A percentile compares a stretch with the other conserved stretches of the same genome.
Conservation (phyloP, 2,797 vertebrate species). For the Meriones psammophilus region DNA sequence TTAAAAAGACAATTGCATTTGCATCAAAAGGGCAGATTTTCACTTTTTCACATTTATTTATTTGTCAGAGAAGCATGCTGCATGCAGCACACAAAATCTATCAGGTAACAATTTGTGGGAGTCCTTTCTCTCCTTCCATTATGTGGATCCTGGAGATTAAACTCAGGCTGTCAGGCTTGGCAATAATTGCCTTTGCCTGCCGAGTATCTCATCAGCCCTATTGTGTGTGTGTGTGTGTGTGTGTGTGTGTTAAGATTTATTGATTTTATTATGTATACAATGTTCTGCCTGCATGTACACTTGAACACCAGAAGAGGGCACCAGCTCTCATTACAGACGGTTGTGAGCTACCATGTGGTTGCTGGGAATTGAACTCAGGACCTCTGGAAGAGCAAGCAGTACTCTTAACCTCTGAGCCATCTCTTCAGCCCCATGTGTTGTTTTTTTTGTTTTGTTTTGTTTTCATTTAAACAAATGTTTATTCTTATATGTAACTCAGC, state of each 20-base stretch:
- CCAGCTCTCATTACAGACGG: too few species aligned
- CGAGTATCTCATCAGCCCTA: background rate
- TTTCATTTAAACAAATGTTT: background rate
- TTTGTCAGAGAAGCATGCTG: background rate
- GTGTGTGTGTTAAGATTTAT: too few species aligned
- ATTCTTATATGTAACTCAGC: background rate
- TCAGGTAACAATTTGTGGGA: background rate
- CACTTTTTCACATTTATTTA: background rate
- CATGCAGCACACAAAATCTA: background rate
- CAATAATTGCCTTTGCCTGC: background rate
- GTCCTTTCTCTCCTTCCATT: background rate
- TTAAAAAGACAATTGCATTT: slow-evolving; percentile 47
- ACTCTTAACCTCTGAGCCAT: too few species aligned
- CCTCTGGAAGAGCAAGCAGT: too few species aligned
- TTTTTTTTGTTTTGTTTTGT: too few species aligned
- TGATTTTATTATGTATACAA: too few species aligned
- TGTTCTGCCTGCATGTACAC: too few species aligned
- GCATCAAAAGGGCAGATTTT: slow-evolving; percentile 51
- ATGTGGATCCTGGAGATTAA: background rate
- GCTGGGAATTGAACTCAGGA: too few species aligned
- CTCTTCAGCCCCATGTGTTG: too few species aligned
- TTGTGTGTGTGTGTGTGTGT: background rate
- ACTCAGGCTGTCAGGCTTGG: background rate
- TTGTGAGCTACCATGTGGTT: too few species aligned
- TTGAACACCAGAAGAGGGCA: too few species aligned